These are phyloP conservation scores for Sinocyclocheilus anophthalmus DNA, from an alignment of 2,113 vertebrate genomes.

Conservation along the genomic window DNA sequence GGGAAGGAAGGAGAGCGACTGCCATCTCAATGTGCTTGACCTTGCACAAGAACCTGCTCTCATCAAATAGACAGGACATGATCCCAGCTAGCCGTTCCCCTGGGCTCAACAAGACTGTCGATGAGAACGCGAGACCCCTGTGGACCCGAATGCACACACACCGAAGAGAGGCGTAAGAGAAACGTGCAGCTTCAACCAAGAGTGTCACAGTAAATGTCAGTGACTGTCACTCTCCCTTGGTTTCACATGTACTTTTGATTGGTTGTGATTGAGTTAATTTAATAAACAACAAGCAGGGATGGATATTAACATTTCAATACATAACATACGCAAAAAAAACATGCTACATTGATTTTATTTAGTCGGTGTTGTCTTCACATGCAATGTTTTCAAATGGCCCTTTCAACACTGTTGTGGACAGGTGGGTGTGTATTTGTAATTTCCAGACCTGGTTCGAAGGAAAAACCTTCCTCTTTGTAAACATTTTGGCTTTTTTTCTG, in stretches of 20 bases:
- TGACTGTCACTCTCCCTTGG: background rate
- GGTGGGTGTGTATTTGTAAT: background rate
- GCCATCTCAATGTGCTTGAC: conserved; percentile 31
- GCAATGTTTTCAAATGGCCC: background rate
- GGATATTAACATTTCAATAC: conserved; percentile 1
- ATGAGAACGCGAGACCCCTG: background rate
- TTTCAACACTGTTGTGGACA: background rate
- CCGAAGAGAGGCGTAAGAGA: conserved; percentile 50
- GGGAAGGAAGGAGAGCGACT: conserved; percentile 38
- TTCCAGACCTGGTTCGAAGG: conserved; percentile 13
- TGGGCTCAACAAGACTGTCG: conserved; percentile 17
- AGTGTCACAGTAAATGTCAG: conserved; percentile 10
- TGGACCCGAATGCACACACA: background rate
- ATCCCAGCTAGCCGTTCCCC: conserved; percentile 18
- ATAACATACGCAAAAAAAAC: conserved; percentile 1
- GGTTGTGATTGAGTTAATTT: background rate
- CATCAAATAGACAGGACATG: conserved; percentile 41
- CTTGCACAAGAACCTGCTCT: conserved; percentile 33
- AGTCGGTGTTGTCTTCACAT: background rate
- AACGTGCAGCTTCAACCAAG: too few relatives aligned
- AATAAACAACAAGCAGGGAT: background rate
- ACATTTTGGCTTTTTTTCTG: conserved; percentile 39
- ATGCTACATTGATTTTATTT: background rate
- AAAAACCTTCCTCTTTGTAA: conserved; percentile 44
- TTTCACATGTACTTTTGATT: background rate